Conservation (phyloP, 2,797 vertebrate genomes). For the Pseudopleuronectes americanus region DNA sequence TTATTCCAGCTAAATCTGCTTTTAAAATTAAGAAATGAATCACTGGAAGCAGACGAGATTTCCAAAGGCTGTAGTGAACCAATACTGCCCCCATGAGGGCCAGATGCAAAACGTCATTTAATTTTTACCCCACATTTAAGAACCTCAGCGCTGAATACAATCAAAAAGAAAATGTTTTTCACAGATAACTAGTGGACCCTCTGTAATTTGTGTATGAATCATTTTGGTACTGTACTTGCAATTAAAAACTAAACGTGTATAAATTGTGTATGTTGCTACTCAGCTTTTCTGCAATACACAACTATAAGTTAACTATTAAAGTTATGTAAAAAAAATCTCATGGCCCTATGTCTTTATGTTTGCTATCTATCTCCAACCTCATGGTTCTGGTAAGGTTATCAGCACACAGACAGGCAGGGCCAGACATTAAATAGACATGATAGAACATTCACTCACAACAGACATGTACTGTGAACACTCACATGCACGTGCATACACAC, state of each 20-base stretch:
- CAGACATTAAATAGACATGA: conserved; percentile 40
- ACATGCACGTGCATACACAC: conserved; percentile 21
- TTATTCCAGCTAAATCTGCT: neutral
- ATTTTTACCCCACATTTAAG: neutral
- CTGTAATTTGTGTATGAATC: neutral
- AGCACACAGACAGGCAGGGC: conserved; percentile 54
- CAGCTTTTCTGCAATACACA: neutral
- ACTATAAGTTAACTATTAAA: conserved; percentile 6
- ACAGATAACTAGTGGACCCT: neutral
- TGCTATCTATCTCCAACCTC: conserved; percentile 30
- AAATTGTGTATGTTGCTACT: no score
- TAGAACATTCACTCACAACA: conserved; percentile 12
- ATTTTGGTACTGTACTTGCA: neutral
- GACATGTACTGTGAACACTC: conserved; percentile 20
- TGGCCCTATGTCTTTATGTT: no score
- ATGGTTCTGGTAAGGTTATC: conserved; percentile 51
- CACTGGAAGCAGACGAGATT: neutral
- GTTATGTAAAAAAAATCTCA: no score
- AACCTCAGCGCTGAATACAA: neutral
- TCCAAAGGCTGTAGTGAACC: neutral
- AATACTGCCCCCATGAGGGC: conserved; percentile 36
- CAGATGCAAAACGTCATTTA: neutral
- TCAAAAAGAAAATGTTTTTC: neutral
- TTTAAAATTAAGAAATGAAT: neutral
- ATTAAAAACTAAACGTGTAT: neutral